Percentiles rank a stretch among this genome's conserved stretches.
These are phyloP conservation scores for Phalacrocorax aristotelis DNA, from an alignment of 2,113 vertebrate genomes.

Conservation along the genomic window DNA sequence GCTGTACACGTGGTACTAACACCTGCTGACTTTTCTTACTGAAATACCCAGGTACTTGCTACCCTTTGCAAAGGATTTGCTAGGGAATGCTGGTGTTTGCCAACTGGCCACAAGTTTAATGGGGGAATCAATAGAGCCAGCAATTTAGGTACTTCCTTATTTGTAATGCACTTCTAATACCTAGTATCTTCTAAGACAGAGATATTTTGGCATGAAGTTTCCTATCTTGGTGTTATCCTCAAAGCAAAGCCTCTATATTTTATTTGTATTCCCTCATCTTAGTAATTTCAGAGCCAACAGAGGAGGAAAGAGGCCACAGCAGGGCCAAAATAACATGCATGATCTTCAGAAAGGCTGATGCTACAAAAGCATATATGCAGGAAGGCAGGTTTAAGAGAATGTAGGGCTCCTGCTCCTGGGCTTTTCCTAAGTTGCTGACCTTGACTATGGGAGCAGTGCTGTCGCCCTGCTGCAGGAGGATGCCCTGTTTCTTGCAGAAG, in stretches of 20 bases:
- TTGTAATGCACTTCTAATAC: not conserved
- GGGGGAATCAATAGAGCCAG: not conserved
- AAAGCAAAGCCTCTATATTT: not conserved
- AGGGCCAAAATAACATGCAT: not conserved
- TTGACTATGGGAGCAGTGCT: not conserved
- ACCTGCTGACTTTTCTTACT: not conserved
- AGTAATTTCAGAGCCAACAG: not conserved
- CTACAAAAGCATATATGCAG: not conserved
- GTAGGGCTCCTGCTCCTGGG: not conserved
- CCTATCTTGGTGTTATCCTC: not conserved
- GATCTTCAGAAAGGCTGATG: not conserved
- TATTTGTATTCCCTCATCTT: not conserved
- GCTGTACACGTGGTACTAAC: not conserved
- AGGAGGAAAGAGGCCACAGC: not conserved
- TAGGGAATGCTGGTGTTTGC: not conserved
- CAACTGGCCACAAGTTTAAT: not conserved
- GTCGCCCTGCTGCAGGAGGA: not conserved
- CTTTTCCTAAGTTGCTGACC: not conserved
- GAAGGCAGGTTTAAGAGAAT: not conserved
- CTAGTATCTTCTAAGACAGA: not conserved
- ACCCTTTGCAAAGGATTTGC: not conserved
- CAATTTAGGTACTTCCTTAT: not conserved
- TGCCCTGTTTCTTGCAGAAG: not conserved
- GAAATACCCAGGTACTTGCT: not conserved
- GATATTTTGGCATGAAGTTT: not conserved